Evolutionary conservation across 2,113 vertebrate genomes (phyloP).

Genomic region (Carassius gibelio): DNA sequence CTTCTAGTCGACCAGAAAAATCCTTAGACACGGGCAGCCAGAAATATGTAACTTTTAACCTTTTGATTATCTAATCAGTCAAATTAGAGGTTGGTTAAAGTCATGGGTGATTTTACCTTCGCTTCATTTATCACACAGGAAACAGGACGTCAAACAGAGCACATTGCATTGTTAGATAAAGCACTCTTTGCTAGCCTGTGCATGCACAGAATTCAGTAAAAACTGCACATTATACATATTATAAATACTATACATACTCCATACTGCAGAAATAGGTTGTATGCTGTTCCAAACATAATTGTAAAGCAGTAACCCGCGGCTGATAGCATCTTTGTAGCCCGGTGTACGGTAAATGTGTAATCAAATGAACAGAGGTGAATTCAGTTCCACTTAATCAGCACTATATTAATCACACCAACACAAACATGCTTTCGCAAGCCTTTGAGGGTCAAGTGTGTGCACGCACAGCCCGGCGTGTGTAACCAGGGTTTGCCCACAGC

Average conservation of each 20-base stretch:
- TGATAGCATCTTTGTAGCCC: conserved; percentile 13
- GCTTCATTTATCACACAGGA: not conserved
- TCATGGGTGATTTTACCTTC: not conserved
- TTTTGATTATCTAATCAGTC: not conserved
- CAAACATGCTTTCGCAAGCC: conserved; percentile 46
- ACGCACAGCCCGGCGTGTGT: conserved; percentile 65
- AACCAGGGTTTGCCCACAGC: conserved; percentile 65
- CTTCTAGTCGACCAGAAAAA: too few species aligned
- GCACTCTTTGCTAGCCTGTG: not conserved
- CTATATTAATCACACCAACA: conserved; percentile 31
- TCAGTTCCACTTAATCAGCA: not conserved
- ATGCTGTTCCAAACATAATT: conserved; percentile 55
- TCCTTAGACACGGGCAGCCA: too few species aligned
- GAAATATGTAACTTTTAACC: not conserved
- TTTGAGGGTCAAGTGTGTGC: conserved; percentile 21
- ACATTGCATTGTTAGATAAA: not conserved
- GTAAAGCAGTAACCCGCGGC: conserved; percentile 59
- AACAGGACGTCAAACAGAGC: not conserved
- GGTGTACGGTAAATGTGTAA: conserved; percentile 2
- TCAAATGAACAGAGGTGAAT: not conserved
- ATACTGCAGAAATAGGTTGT: not conserved
- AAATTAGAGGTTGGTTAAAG: not conserved
- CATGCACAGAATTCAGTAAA: not conserved
- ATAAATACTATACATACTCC: not conserved
- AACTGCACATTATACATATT: not conserved